phyloP scores from a whole-genome alignment of 2,888 invertebrate genomes.

The Masnerella sp. region DNA sequence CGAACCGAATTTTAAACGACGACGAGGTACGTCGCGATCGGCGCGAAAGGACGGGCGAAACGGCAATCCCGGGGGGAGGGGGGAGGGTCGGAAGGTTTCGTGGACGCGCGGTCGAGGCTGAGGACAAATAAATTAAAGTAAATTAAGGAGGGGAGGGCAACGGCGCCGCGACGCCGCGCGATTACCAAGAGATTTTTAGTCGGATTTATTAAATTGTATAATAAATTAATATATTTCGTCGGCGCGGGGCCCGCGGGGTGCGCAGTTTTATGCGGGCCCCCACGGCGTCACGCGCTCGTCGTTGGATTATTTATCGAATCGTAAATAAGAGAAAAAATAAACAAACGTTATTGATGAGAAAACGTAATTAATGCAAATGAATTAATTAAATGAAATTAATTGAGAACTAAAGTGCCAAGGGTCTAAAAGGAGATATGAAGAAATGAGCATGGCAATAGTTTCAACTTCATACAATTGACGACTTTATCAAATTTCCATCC shows the following conservation, averaged over 20 bases:
- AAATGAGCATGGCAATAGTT: slow-evolving; percentile 46
- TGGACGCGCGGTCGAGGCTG: slow-evolving; percentile 33
- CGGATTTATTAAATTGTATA: slow-evolving; percentile 75
- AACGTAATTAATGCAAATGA: slow-evolving; percentile 42
- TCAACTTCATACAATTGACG: slow-evolving; percentile 1
- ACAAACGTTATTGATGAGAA: slow-evolving; percentile 71
- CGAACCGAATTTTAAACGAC: slow-evolving; percentile 38
- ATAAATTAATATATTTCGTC: slow-evolving; percentile 77
- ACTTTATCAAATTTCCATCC: too few species aligned
- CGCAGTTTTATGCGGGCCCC: slow-evolving; percentile 74
- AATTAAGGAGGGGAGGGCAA: slow-evolving; percentile 4
- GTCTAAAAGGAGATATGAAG: slow-evolving; percentile 60
- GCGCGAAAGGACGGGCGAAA: slow-evolving; percentile 60
- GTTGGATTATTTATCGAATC: slow-evolving; percentile 73
- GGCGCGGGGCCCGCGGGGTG: slow-evolving; percentile 61
- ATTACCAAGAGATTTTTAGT: slow-evolving; percentile 74
- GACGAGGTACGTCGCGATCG: slow-evolving; percentile 42
- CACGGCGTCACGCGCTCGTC: slow-evolving; percentile 46
- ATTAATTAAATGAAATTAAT: slow-evolving; percentile 58
- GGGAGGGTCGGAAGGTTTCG: slow-evolving; percentile 17
- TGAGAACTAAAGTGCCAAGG: slow-evolving; percentile 62
- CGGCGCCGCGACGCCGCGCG: slow-evolving; percentile 68
- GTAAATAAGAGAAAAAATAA: slow-evolving; percentile 56
- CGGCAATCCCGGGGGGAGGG: slow-evolving; percentile 32
- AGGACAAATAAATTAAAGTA: slow-evolving; percentile 47